Evolutionary conservation across 2,888 invertebrate genomes (phyloP).

Genomic region (Hyposoter didymator): DNA sequence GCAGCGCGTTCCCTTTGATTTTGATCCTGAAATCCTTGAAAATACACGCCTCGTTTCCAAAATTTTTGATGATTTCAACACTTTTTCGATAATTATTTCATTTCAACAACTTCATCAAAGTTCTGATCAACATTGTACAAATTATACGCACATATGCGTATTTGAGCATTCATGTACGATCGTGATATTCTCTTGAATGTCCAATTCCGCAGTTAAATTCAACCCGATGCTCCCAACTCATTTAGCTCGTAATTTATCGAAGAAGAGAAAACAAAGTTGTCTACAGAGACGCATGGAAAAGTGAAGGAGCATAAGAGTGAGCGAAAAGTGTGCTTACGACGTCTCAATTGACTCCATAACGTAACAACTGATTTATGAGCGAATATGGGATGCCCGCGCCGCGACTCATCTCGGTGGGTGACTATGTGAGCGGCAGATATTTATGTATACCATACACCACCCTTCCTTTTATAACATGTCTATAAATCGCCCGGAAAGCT

Average conservation of each 20-base stretch:
- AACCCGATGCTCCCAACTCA: not conserved
- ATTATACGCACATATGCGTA: too few relatives aligned
- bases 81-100: too few relatives aligned
- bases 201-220: not conserved
- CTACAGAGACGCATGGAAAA: not conserved
- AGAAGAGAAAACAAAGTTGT: slow-evolving; percentile 35
- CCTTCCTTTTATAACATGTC: slow-evolving; percentile 1
- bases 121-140: too few relatives aligned
- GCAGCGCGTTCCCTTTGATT: not conserved
- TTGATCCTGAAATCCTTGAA: not conserved
- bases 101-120: too few relatives aligned
- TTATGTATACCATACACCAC: slow-evolving; percentile 19
- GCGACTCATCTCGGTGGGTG: slow-evolving; percentile 48
- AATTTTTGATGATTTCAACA: not conserved
- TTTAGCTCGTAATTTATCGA: slow-evolving; percentile 20
- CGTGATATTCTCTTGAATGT: not conserved
- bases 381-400: slow-evolving; percentile 64
- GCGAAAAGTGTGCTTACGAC: slow-evolving; percentile 80
- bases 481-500: slow-evolving; percentile 48
- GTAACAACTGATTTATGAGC: slow-evolving; percentile 77
- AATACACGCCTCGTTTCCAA: not conserved
- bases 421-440: slow-evolving; percentile 30
- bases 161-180: not conserved
- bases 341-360: slow-evolving; percentile 80
- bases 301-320: slow-evolving; percentile 29